Percentiles rank a stretch among this genome's conserved stretches.
These are phyloP conservation scores for Nysson spinosus DNA, from an alignment of 2,888 invertebrate species.

Conservation along the genomic window DNA sequence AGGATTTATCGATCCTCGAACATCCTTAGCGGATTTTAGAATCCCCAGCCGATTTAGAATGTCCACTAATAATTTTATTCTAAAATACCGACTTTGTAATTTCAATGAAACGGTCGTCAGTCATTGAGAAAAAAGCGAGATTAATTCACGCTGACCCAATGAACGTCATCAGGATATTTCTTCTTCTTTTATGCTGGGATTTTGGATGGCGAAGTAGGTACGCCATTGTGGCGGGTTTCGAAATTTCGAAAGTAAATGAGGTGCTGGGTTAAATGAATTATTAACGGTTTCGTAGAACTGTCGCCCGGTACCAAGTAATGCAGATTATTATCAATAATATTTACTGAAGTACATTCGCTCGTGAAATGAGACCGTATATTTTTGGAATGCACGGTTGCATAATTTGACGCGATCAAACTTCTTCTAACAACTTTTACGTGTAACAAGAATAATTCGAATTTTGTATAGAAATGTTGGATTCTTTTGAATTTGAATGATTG, in stretches of 20 bases:
- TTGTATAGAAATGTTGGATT: too few species aligned
- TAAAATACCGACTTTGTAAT: too few species aligned
- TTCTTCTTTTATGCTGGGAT: neutral
- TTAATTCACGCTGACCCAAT: neutral
- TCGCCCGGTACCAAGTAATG: neutral
- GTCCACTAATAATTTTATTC: constrained; percentile 1
- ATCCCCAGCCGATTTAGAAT: neutral
- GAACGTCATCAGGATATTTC: neutral
- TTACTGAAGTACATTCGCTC: too few species aligned
- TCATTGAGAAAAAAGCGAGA: neutral
- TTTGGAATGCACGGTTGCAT: too few species aligned
- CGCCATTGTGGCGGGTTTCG: constrained; percentile 2
- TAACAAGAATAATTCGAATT: too few species aligned
- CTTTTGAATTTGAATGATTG: too few species aligned
- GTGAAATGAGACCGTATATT: too few species aligned
- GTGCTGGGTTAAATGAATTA: neutral
- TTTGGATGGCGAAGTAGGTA: neutral
- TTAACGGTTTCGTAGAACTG: neutral
- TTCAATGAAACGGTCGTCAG: too few species aligned
- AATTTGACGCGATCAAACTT: too few species aligned
- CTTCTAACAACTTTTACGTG: too few species aligned
- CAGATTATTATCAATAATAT: too few species aligned
- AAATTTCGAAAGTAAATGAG: neutral
- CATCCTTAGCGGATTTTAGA: constrained; percentile 6
- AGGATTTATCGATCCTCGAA: neutral